Evolutionary conservation across 2,113 vertebrate genomes (phyloP).

Genomic region (Pteronura brasiliensis): DNA sequence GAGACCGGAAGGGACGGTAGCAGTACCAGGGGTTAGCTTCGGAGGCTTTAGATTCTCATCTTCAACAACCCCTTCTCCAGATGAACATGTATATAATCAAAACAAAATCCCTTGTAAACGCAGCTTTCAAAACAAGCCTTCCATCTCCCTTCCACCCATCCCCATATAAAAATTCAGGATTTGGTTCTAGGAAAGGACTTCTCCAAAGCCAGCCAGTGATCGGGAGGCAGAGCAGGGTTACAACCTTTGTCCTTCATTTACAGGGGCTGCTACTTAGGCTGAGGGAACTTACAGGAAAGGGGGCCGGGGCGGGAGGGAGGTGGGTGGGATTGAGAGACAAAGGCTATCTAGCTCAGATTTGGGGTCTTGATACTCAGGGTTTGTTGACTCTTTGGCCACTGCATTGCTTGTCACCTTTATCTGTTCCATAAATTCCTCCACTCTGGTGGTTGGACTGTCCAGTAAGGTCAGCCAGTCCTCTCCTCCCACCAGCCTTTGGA

Average conservation of each 20-base stretch:
- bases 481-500: not conserved
- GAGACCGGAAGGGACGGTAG: not conserved
- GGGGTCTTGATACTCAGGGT: not conserved
- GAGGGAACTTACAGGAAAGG: no score
- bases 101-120: not conserved
- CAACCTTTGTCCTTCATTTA: not conserved
- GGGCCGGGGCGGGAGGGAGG: rapidly evolving
- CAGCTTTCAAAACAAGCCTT: not conserved
- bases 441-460: not conserved
- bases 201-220: not conserved
- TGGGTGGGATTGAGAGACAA: no score
- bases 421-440: not conserved
- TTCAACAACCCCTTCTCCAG: not conserved
- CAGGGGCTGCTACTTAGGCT: not conserved
- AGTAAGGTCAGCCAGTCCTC: not conserved
- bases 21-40: not conserved
- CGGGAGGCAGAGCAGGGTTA: no score
- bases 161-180: not conserved
- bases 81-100: not conserved
- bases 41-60: not conserved
- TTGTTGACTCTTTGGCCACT: not conserved
- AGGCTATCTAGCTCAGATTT: not conserved
- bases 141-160: not conserved
- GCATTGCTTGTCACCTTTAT: not conserved
- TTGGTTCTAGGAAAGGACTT: not conserved